Base-by-base conservation (phyloP, 2,888 invertebrate genomes). In the Tuta absoluta region DNA sequence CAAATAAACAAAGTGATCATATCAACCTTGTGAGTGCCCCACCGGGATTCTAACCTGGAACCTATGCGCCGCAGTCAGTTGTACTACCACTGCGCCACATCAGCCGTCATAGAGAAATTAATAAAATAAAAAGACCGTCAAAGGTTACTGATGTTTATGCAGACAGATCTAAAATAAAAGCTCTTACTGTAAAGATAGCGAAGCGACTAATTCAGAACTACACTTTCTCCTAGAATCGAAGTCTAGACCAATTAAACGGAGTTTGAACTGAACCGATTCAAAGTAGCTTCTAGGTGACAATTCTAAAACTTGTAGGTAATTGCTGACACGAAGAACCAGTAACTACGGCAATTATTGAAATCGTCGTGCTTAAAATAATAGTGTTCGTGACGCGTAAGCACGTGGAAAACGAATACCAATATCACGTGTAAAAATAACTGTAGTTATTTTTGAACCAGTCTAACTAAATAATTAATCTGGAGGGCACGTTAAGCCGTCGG, bases 351-450 rank as follows among this genome's bases (percentile, higher is more conserved):
- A 69, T 65, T 64, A 66, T 65, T 63, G 66, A 63, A 57, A 63
- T 24, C 23, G 51, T 23, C 24, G 12, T 21, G 24, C 10, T 38
- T 57, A 59, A 23, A 24, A 23, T 23, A 49, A 61, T 58, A 19
- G 23, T 48, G n/a, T 48, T 64, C 65, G 63, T 67, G 65, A 63
- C 53, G 33, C 21, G 17, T 61, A 56, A 33, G 24, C 37, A 70
- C 80, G 79, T 80, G 77, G 77, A 79, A 78, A 76, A 71, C 69
- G 72, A 67, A 78, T 77, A 72, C 68, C 71, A 59, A 10, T 41
- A 41, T 12, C 11, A 2, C 3, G 5, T 4, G 45, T 4, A 12
- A 10, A 14, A 53, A 19, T 74, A 72, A 69, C 73, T 72, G 67
- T n/a, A n/a, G n/a, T n/a, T n/a, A n/a, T n/a, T n/a, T n/a, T n/a